Evolutionary conservation across 2,797 vertebrate genomes (phyloP).

Genomic region (Protonibea diacanthus): DNA sequence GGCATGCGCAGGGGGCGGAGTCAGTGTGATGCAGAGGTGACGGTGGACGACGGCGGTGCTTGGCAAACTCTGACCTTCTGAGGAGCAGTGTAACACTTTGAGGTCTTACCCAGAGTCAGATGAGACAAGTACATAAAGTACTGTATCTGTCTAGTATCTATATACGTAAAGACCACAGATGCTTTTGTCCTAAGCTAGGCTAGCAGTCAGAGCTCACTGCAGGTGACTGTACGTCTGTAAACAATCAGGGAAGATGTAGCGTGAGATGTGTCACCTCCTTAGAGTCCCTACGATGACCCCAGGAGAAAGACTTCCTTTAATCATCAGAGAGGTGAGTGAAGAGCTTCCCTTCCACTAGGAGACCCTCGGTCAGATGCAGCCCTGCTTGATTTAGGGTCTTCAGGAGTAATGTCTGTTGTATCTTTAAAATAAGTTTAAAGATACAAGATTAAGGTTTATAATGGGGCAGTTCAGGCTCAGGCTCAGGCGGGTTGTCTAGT

Average conservation of each 20-base stretch:
- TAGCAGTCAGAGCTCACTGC: background rate
- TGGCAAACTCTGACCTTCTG: background rate
- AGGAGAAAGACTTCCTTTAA: no score
- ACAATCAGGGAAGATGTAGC: background rate
- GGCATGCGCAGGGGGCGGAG: constrained; percentile 37
- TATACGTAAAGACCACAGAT: background rate
- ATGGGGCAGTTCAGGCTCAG: no score
- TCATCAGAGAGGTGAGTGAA: background rate
- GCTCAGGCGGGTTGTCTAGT: no score
- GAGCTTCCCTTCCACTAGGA: background rate
- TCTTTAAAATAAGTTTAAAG: no score
- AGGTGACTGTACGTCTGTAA: background rate
- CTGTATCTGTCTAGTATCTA: no score
- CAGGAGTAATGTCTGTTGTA: no score
- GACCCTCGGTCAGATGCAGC: background rate
- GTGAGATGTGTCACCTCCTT: background rate
- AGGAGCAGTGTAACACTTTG: background rate
- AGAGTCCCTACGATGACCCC: background rate
- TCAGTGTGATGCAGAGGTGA: constrained; percentile 53
- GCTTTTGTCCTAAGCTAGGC: background rate
- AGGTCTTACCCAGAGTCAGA: background rate
- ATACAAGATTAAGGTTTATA: no score
- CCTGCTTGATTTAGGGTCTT: background rate
- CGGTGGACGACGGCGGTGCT: background rate
- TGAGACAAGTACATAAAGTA: background rate